Evolutionary conservation across 2,888 invertebrate species (phyloP), one percentile per base, ranked within the genome.

Genomic region (Emesis furor): DNA sequence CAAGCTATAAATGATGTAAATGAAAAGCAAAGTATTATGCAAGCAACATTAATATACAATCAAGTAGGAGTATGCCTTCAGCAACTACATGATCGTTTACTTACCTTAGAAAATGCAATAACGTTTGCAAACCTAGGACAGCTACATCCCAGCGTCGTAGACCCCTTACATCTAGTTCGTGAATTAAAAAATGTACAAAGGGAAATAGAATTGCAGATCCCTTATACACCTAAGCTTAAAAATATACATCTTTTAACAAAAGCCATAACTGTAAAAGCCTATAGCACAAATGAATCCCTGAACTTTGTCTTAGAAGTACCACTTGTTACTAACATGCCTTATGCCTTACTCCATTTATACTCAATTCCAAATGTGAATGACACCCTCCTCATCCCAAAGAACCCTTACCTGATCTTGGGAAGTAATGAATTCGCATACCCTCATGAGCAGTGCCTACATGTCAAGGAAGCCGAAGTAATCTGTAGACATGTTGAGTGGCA

Each of bases 271-370:
- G 76, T 80, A 8, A 81, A 81, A 76, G 78, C 83, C 1, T 81
- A 83, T 71, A 78, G 69, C 17, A 83, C 83, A 32, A 83, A 83
- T 73, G 74, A 82, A 69, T 65, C 72, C 12, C 30, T 82, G 0
- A 82, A 82, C 37, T 79, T 79, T 62, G 55, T 79, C 46, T 55
- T 82, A 67, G 82, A 82, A 76, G 55, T 82, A 62, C 77, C 79
- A 39, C 71, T 82, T 30, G 74, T 71, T 42, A 35, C 73, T 24
- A 74, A 62, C 14, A 59, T 65, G 67, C 51, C 75, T 35, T 83
- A 78, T 72, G 69, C 55, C 30, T 46, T 83, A 7, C 68, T 83
- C 6, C 83, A 83, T 32, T 46, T 79, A 5, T 83, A 83, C 39
- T 76, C 79, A 14, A 80, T 82, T 32, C 78, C 78, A 1, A 67